phyloP scores from a whole-genome alignment of 64 coral and sea anemone species.

The Porites lutea region DNA sequence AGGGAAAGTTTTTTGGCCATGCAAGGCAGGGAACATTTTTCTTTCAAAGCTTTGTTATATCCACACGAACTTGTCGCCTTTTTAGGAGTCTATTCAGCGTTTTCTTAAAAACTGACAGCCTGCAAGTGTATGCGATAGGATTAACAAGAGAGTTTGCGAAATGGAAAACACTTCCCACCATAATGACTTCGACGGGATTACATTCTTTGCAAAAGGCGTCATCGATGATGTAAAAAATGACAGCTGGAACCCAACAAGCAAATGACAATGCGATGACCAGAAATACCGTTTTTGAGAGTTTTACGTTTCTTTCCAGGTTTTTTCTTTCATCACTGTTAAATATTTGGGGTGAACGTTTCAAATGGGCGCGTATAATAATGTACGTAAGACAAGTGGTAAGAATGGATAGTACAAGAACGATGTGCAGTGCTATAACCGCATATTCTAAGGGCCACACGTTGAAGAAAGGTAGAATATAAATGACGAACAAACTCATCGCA shows the following conservation, averaged over 20 bases:
- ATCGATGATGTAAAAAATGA: neutral
- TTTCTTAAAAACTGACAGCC: neutral
- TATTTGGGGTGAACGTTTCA: neutral
- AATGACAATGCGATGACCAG: neutral
- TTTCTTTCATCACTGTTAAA: neutral
- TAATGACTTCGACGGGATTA: neutral
- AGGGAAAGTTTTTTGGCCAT: no score
- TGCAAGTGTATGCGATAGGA: neutral
- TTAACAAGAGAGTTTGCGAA: neutral
- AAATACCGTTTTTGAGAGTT: constrained; percentile 9
- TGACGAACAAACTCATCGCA: neutral
- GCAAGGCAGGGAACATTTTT: no score
- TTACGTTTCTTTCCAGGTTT: neutral
- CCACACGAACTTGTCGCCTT: neutral
- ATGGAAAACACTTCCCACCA: neutral
- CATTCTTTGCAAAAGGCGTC: neutral
- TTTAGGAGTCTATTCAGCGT: neutral
- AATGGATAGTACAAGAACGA: neutral
- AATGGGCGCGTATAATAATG: neutral
- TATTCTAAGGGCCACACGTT: no score
- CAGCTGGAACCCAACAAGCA: neutral
- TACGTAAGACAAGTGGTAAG: neutral
- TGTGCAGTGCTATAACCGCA: neutral
- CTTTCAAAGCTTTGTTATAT: neutral
- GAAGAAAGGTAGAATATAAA: neutral